Evolutionary conservation across 2,797 vertebrate species (phyloP).

Genomic region (Echiichthys vipera): DNA sequence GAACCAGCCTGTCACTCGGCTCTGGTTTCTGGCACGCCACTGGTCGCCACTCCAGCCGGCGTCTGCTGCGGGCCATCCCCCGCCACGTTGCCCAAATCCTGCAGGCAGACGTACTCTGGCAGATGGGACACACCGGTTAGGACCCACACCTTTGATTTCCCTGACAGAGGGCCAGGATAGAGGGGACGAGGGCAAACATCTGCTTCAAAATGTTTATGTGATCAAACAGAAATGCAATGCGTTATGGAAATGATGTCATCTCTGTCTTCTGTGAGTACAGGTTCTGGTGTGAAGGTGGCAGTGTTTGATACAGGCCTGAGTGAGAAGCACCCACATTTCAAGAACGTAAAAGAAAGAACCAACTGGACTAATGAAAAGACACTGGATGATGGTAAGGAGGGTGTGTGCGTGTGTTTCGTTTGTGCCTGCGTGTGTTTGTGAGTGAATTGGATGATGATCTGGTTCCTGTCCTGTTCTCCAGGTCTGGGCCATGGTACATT

Average conservation of each 20-base stretch:
- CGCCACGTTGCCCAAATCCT: slow-evolving; percentile 97
- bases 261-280: slow-evolving; percentile 68
- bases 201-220: background rate
- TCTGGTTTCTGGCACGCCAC: slow-evolving; percentile 99
- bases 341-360: slow-evolving; percentile 98
- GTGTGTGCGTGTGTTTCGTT: background rate
- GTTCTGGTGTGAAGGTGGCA: slow-evolving; percentile 96
- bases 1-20: slow-evolving; percentile 93
- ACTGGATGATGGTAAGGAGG: slow-evolving; percentile 93
- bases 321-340: slow-evolving; percentile 98
- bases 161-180: background rate
- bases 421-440: background rate
- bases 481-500: slow-evolving; percentile 98
- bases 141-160: background rate
- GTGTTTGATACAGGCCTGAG: slow-evolving; percentile 98
- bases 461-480: slow-evolving; percentile 59
- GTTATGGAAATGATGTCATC: background rate
- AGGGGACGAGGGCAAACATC: background rate
- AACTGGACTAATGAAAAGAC: slow-evolving; percentile 99
- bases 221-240: background rate
- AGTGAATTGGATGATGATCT: background rate
- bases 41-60: slow-evolving; percentile 94
- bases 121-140: slow-evolving; percentile 97
- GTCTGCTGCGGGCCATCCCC: slow-evolving; percentile 94
- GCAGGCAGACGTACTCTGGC: slow-evolving; percentile 98